Percentiles rank a stretch among this genome's conserved stretches.
Evolutionary conservation across 1,140 invertebrate genomes (phyloP).

Genomic region (Scaptomyza hsui): DNA sequence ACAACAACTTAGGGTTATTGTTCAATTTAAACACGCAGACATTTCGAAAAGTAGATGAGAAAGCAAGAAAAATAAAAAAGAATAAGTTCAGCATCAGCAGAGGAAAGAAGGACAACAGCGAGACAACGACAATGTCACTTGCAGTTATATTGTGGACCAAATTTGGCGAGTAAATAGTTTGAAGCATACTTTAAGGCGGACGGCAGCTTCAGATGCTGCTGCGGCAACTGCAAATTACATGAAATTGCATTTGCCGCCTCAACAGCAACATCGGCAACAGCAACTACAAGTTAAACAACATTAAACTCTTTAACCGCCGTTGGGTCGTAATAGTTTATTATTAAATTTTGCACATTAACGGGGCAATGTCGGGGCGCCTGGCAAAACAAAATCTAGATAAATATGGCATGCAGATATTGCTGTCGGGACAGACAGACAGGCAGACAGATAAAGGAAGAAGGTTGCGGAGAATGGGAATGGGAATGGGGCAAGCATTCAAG

Average conservation of each 20-base stretch:
- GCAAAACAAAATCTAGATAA: conserved; percentile 80
- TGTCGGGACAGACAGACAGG: not conserved
- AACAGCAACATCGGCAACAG: conserved; percentile 23
- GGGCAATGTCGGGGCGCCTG: conserved; percentile 39
- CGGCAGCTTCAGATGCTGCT: conserved; percentile 9
- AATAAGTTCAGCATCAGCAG: conserved; percentile 52
- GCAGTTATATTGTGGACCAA: conserved; percentile 55
- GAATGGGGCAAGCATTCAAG: conserved; percentile 53
- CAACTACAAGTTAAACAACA: conserved; percentile 25
- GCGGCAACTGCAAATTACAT: conserved; percentile 29
- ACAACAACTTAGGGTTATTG: conserved; percentile 82
- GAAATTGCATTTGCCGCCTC: conserved; percentile 58
- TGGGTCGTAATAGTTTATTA: conserved; percentile 72
- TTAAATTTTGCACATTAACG: conserved; percentile 81
- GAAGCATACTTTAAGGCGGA: conserved; percentile 54
- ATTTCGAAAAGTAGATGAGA: conserved; percentile 66
- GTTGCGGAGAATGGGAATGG: not conserved
- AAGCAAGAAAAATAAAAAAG: conserved; percentile 18
- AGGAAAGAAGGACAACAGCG: conserved; percentile 33
- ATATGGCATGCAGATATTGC: conserved; percentile 62
- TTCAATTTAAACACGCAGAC: conserved; percentile 80
- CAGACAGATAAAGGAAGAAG: too few species aligned
- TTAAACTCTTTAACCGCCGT: conserved; percentile 71
- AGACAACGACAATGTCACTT: conserved; percentile 53
- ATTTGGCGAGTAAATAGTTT: conserved; percentile 60